Evolutionary conservation across 2,797 vertebrate genomes (phyloP).

Genomic region (Chromobotia macracanthus): DNA sequence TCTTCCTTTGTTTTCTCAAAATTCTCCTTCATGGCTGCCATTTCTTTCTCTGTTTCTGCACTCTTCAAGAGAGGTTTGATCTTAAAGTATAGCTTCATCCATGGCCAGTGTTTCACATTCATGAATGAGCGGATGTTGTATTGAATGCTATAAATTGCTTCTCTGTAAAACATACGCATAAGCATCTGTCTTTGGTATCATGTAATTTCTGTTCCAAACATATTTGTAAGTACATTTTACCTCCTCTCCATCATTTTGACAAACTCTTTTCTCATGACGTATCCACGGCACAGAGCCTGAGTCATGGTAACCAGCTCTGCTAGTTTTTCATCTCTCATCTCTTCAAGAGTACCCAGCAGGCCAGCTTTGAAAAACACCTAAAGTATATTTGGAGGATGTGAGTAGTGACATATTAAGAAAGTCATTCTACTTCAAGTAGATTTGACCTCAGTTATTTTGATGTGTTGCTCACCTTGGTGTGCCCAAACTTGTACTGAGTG

Average conservation of each 20-base stretch:
- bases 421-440: too few species aligned
- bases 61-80: slow-evolving; percentile 89
- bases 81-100: slow-evolving; percentile 95
- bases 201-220: too few species aligned
- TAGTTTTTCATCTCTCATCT: too few species aligned
- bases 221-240: too few species aligned
- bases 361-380: slow-evolving; percentile 87
- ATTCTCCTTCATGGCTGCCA: too few species aligned
- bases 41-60: too few species aligned
- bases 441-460: not conserved
- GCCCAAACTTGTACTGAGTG: slow-evolving; percentile 86
- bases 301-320: too few species aligned
- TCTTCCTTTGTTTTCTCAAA: too few species aligned
- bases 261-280: too few species aligned
- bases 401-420: not conserved
- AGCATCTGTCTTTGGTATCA: too few species aligned
- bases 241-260: too few species aligned
- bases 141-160: slow-evolving; percentile 79
- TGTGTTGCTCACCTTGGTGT: slow-evolving; percentile 80
- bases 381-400: not conserved
- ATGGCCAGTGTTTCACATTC: slow-evolving; percentile 94
- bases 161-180: slow-evolving; percentile 74
- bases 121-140: slow-evolving; percentile 90
- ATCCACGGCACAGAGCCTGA: too few species aligned
- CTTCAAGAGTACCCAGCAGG: slow-evolving; percentile 80